Evolutionary conservation across 2,888 invertebrate species (phyloP), one percentile per base, ranked within the genome.

Genomic region (Lypha dubia): DNA sequence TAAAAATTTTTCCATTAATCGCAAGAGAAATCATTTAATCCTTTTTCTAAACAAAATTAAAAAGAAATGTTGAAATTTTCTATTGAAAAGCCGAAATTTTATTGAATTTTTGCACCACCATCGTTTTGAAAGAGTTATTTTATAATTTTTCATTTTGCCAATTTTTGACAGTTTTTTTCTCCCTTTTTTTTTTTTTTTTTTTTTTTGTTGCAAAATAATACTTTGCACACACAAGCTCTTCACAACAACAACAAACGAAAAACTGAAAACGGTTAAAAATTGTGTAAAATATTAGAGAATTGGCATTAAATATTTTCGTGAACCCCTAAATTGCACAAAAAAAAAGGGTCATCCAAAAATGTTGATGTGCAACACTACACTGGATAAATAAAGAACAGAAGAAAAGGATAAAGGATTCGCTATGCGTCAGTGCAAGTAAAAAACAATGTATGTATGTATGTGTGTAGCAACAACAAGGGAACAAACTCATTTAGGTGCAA

Each of bases 161-260:
- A 86, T 87, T 88, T 86, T 87, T 87, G 86, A 88, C 87, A 88
- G 88, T 88, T 88, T 84, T 79, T 65, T 44, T 53, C 53, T 75
- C 13, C 79, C 88, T 89, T 88, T 71, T n/a, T 58, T 28, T 68
- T n/a, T n/a, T 44, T 53, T 62, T 75, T 17, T 81, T 89, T 89
- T 88, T 71, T n/a, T 58, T 28, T 68, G 46, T 56, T 82, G 85
- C 88, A 87, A 83, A 84, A 87, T 87, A 88, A 87, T 60, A 75
- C 51, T 71, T 73, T 3, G 49, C 53, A 22, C 32, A 67, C 68
- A 65, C 22, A 32, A 32, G 32, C 44, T 41, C 32, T 22, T 20
- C 62, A 79, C 56, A 80, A 74, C 20, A 35, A 24, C 60, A 41
- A 70, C 17, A 80, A 58, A 20, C 41, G 46, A 46, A 32, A 74